Evolutionary conservation across 2,113 vertebrate genomes (phyloP).

Genomic region (Leucosticte australis): DNA sequence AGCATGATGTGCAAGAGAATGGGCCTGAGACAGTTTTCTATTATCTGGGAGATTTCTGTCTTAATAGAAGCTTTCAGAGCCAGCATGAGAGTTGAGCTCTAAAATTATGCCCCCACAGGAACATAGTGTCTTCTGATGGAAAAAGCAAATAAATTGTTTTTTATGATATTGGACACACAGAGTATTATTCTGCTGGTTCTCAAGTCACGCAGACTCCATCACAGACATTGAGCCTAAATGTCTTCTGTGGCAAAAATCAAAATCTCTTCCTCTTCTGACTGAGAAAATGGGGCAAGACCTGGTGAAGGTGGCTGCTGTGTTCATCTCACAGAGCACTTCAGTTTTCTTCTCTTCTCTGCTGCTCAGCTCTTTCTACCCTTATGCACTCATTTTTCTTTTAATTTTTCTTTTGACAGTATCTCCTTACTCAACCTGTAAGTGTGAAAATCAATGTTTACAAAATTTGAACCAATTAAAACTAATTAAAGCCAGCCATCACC

Average conservation of each 20-base stretch:
- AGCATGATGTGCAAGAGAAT: neutral
- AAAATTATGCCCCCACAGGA: conserved; percentile 4
- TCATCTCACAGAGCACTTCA: neutral
- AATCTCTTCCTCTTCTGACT: neutral
- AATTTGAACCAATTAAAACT: conserved; percentile 14
- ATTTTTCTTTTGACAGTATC: neutral
- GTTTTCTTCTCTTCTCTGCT: neutral
- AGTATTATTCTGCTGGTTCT: neutral
- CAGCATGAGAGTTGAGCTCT: neutral
- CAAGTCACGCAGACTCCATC: neutral
- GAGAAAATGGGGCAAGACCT: neutral
- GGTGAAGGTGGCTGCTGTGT: neutral
- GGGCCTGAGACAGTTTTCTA: conserved; percentile 5
- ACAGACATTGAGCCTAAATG: neutral
- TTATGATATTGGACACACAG: neutral
- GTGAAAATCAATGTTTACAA: conserved; percentile 26
- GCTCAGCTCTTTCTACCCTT: neutral
- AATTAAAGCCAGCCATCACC: neutral
- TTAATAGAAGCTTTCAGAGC: conserved; percentile 45
- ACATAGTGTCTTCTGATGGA: conserved; percentile 1
- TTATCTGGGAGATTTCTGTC: conserved; percentile 43
- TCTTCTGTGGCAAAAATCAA: neutral
- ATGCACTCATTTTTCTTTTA: neutral
- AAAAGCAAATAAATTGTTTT: conserved; percentile 52
- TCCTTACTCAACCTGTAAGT: neutral